These are phyloP conservation scores for Toxostoma redivivum DNA, from an alignment of 2,113 vertebrate species.

Conservation along the genomic window DNA sequence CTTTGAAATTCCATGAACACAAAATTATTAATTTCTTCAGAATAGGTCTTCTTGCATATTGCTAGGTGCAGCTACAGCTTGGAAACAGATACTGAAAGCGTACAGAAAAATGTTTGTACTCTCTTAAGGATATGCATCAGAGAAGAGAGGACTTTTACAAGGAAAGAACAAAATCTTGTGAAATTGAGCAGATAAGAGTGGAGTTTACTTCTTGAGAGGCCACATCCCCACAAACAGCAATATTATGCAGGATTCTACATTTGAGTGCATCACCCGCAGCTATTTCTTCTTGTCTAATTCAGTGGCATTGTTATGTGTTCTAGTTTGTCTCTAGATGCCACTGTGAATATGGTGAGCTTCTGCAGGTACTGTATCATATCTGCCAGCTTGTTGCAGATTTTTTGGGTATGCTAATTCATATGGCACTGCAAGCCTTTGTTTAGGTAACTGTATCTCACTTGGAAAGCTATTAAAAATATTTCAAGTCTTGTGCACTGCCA, in stretches of 20 bases:
- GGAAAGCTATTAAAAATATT: background rate
- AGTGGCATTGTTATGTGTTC: background rate
- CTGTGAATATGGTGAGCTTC: background rate
- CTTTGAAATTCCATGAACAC: background rate
- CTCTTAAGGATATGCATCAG: background rate
- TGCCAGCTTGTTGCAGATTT: background rate
- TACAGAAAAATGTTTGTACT: background rate
- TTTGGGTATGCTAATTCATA: background rate
- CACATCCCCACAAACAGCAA: rapidly evolving
- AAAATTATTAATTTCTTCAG: background rate
- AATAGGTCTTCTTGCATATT: background rate
- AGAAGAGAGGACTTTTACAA: background rate
- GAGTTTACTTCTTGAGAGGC: background rate
- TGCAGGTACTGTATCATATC: background rate
- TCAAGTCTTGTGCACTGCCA: background rate
- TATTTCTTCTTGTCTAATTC: background rate
- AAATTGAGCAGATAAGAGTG: background rate
- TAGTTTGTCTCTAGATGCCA: background rate
- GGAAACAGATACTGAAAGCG: background rate
- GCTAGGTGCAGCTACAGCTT: background rate
- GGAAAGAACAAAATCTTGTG: background rate
- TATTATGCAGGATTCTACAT: background rate
- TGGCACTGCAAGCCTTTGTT: background rate
- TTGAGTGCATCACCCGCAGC: background rate
- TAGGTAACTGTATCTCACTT: background rate